Conservation (phyloP, 2,797 vertebrate species). For the Cyclura pinguis region DNA sequence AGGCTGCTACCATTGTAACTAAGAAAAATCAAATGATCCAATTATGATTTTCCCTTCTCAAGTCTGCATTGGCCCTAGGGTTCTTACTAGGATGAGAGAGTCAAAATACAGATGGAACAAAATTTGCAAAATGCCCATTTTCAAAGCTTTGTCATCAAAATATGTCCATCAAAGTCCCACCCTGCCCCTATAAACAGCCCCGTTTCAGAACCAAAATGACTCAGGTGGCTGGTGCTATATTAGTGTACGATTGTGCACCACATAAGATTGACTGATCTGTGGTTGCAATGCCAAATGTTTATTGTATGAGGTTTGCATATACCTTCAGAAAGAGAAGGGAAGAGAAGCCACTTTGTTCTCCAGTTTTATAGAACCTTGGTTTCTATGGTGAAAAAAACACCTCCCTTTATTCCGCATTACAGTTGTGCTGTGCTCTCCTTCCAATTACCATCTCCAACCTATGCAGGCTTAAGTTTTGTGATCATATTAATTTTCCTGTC, state of each 20-base stretch:
- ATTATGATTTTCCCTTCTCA: not conserved
- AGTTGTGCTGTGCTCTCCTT: not conserved
- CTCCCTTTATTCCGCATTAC: not conserved
- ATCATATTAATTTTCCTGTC: constrained; percentile 23
- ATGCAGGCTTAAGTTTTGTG: not conserved
- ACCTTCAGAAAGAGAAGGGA: not conserved
- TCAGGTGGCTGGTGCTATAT: too few relatives aligned
- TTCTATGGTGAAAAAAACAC: constrained; percentile 33
- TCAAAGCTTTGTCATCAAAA: not conserved
- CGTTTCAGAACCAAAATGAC: too few relatives aligned
- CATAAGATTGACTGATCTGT: too few relatives aligned
- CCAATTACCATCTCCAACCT: constrained; percentile 27
- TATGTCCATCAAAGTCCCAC: not conserved
- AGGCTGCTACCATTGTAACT: not conserved
- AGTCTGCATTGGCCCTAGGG: not conserved
- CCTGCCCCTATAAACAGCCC: too few relatives aligned
- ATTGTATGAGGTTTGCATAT: not conserved
- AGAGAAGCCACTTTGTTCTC: not conserved
- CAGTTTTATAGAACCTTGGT: constrained; percentile 17
- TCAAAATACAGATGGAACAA: not conserved
- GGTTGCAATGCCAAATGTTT: not conserved
- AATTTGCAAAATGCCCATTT: not conserved
- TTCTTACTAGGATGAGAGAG: not conserved
- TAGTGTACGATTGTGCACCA: too few relatives aligned
- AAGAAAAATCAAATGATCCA: not conserved